Base-by-base conservation (phyloP, 1,140 invertebrate genomes). In the Apis dorsata region DNA sequence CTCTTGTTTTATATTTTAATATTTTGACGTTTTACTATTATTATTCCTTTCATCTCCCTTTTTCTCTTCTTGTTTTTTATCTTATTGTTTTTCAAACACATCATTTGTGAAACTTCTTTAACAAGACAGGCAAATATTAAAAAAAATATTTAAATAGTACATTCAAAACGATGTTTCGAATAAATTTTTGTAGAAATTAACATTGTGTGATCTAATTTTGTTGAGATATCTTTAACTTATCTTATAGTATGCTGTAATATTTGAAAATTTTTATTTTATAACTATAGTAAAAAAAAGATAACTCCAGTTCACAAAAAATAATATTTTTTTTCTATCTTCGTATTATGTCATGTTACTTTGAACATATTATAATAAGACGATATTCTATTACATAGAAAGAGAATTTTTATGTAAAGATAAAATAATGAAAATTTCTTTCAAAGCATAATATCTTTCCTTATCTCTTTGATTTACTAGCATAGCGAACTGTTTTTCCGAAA, bases 11-110 rank as follows among this genome's bases (percentile, higher is more conserved):
- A 53, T 63, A 49, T 63, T 74, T 62, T 74, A 60, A 75, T 49
- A 24, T 77, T 85, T 71, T 84, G 80, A 59, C 65, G 70, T 85
- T 80, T 34, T 53, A 24, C 70, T 75, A 57, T 76, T 85, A 84
- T 84, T 85, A 79, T 85, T 84, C 57, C 15, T 2, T 19, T 17
- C n/a, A 3, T 24, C 7, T 63, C 10, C 44, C 17, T 4, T 34
- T n/a, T 63, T 17, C 5, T 1, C 0, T 1, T 34, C 12, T 15
- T 28, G 17, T 79, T n/a, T 28, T 28, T 10, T 9, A 24, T 49
- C 9, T 2, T 57, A 72, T 57, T 34, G 7, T 71, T 34, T 62
- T 49, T 11, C 15, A 0, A 19, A n/a, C 49, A 9, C 59, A 44
- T 68, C 53, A 13, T 49, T 59, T 34, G 1, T 11, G 8, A 4